These are phyloP conservation scores for Labrus mixtus DNA, from an alignment of 2,113 vertebrate species.

Conservation along the genomic window DNA sequence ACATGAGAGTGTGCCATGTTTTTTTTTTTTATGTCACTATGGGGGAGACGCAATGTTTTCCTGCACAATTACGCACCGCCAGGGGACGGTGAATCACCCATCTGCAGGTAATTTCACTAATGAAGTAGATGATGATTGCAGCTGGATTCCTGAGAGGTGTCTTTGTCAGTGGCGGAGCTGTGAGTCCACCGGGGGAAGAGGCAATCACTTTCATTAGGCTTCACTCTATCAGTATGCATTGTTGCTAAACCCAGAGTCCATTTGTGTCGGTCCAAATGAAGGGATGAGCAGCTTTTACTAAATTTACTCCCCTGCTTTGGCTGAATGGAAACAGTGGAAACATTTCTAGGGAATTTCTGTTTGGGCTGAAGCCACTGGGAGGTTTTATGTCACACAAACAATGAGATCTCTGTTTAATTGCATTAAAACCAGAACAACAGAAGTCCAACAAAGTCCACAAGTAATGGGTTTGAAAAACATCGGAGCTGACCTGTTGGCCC, in stretches of 20 bases:
- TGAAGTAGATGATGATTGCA: constrained; percentile 68
- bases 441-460: neutral
- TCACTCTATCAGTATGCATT: constrained; percentile 16
- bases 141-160: constrained; percentile 42
- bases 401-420: neutral
- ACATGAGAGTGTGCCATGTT: neutral
- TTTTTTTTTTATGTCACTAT: constrained; percentile 13
- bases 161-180: constrained; percentile 31
- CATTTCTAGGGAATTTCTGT: neutral
- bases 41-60: constrained; percentile 33
- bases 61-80: constrained; percentile 34
- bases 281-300: neutral
- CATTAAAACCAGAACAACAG: constrained; percentile 5
- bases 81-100: constrained; percentile 47
- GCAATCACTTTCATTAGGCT: constrained; percentile 32
- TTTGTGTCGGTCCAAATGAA: constrained; percentile 2
- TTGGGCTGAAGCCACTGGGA: neutral
- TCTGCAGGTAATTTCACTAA: constrained; percentile 68
- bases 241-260: constrained; percentile 14
- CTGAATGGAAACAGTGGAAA: neutral
- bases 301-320: neutral
- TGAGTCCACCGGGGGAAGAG: constrained; percentile 18
- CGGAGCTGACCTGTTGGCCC: neutral
- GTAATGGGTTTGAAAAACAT: neutral
- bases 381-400: neutral